Evolutionary conservation across 2,888 invertebrate genomes (phyloP), one percentile per base, ranked within the genome.

Genomic region (Sinhomidia bicolor): DNA sequence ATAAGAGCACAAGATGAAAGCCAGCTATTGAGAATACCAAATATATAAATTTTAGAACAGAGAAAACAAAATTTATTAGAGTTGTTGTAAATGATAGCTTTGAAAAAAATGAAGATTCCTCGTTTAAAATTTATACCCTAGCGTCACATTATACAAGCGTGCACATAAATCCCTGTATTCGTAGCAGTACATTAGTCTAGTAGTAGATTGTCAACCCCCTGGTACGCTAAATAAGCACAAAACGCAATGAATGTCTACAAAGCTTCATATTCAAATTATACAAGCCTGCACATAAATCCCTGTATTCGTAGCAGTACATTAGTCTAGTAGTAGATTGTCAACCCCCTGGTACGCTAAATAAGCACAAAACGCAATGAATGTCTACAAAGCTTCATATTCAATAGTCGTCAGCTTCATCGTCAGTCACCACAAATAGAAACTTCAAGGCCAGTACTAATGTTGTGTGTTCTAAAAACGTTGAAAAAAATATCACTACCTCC

Each of bases 341-440:
- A 78, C 54, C 29, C 78, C 54, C 17, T 54, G 54, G 47, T 54
- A 54, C 3, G 23, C 44, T 41, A 74, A n/a, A 41, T 32, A 20
- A 44, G 23, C 41, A 9, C 10, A 29, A 54, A 17, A 36, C 36
- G 79, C 60, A 54, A 36, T 80, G 41, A 62, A 29, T 62, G 62
- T n/a, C 62, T 62, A n/a, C 3, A 32, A 23, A 26, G 6, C n/a
- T 62, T 62, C 29, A n/a, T 36, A 36, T 62, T 62, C 14, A 32
- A 32, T 68, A 36, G 36, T 3, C 7, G 36, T 36, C n/a, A n/a
- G n/a, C n/a, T n/a, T 36, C 68, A 2, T 78, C 20, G 47, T 62
- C 14, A n/a, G 23, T 62, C 44, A 44, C 80, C 80, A 80, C 79
- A 80, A 80, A 57, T 80, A 57, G 62, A 65, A 62, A 36, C 20